Evolutionary conservation across 1,140 invertebrate genomes (phyloP), one percentile per base, ranked within the genome.

Genomic region (Hyposmocoma kahamanoa): DNA sequence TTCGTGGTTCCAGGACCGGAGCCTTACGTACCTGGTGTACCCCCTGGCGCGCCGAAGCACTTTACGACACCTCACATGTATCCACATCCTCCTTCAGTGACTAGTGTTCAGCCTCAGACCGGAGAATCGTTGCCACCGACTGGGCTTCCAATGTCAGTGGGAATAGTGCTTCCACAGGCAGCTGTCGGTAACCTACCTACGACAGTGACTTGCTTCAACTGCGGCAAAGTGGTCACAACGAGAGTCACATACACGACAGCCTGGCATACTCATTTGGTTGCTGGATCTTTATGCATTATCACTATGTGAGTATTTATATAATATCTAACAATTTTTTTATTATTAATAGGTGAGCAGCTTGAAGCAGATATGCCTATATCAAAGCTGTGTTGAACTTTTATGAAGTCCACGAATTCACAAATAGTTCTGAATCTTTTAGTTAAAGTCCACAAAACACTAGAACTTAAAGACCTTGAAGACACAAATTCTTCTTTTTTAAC

Each of bases 261-360:
- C 26, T 84, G 78, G 81, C 81, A 84, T 43, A 84, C 81, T 48
- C 81, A 84, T 59, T 55, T 84, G 46, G 73, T 80, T 11, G 81
- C 81, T 49, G 81, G 78, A 46, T 82, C 78, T 30, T 55, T 84
- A 42, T 84, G 81, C 50, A 64, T 84, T 9, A 74, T 76, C 11
- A 82, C 81, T 22, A 84, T 82, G 81, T 84, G 61, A 75, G 77
- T 80, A 48, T 26, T 38, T 19, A n/a, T 6, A 28, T n/a, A n/a
- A n/a, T n/a, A n/a, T n/a, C n/a, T n/a, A n/a, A n/a, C n/a, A n/a
- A n/a, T n/a, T n/a, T n/a, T n/a, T n/a, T n/a, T n/a, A n/a, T n/a
- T n/a, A n/a, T n/a, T n/a, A n/a, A n/a, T n/a, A n/a, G n/a, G n/a
- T n/a, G n/a, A n/a, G n/a, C n/a, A n/a, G n/a, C n/a, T n/a, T n/a